Evolutionary conservation across 1,140 invertebrate genomes (phyloP), one percentile per base, ranked within the genome.

Genomic region (Zaprionus africanus): DNA sequence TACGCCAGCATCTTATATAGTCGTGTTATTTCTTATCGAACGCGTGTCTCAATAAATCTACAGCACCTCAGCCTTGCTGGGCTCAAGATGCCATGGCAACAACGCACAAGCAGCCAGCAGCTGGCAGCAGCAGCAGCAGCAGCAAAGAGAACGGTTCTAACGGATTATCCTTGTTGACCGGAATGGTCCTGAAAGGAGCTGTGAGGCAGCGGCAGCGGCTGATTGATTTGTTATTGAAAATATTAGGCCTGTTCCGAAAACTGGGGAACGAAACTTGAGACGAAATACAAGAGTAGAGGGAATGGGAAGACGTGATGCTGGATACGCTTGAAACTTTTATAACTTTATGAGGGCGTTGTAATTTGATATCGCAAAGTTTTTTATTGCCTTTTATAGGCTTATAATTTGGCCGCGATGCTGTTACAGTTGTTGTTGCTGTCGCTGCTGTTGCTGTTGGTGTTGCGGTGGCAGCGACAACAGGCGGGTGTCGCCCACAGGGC

Each of bases 201-300:
- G 46, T 51, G 17, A 11, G 46, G 46, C 46, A 66, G 28, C 83
- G 72, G 77, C 71, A 79, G 81, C 81, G 79, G 81, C 85, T 87
- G 84, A 87, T 87, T 87, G 84, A 87, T 87, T 87, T 87, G 85
- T 87, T 87, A 87, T 87, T 87, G 85, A 87, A 87, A 87, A 87
- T 87, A 87, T 87, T 87, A 90, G 85, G 84, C 85, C 78, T 90
- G 70, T 38, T 70, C 38, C 60, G 43, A 54, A 53, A 46, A 64
- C 5, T 38, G 58, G 22, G 54, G 65, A 63, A 59, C 9, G 64
- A 24, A 24, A 24, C 43, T 24, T 53, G 31, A 9, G 63, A 46
- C 36, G 11, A 34, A 61, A 31, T 61, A 24, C 24, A 11, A 43
- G 28, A 22, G 43, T 9, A 22, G 54, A 15, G 36, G 59, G 28